These are phyloP conservation scores for Tachystola acroxantha DNA, from an alignment of 2,888 invertebrate species.

Conservation along the genomic window DNA sequence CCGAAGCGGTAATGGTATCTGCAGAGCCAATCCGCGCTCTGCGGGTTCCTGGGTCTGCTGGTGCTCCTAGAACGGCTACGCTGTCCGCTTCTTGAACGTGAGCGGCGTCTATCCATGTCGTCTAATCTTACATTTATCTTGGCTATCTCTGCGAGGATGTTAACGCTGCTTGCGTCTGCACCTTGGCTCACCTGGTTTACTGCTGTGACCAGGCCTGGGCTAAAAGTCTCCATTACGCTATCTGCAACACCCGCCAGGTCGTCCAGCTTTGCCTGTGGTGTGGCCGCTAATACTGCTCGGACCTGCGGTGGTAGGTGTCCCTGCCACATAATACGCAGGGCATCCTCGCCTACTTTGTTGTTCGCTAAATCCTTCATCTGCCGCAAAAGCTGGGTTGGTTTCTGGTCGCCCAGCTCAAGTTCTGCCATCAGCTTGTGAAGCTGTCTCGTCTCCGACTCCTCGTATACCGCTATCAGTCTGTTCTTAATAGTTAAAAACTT, in stretches of 20 bases:
- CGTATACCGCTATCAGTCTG: slow-evolving; percentile 5
- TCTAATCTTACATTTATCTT: neutral
- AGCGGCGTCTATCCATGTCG: neutral
- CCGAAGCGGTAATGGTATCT: slow-evolving; percentile 7
- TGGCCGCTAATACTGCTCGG: slow-evolving; percentile 8
- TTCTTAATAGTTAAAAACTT: slow-evolving; percentile 10
- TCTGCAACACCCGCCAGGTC: slow-evolving; percentile 11
- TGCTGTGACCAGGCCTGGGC: neutral
- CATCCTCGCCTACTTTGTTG: slow-evolving; percentile 9
- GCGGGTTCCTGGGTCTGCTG: neutral
- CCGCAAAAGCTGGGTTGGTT: slow-evolving; percentile 10
- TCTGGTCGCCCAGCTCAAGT: slow-evolving; percentile 14
- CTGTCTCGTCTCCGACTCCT: slow-evolving; percentile 1
- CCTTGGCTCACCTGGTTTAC: neutral
- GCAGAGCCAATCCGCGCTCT: slow-evolving; percentile 10
- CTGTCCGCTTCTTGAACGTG: neutral
- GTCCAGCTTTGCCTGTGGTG: slow-evolving; percentile 5
- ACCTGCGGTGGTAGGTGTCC: slow-evolving; percentile 12
- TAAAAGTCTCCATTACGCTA: slow-evolving; percentile 6
- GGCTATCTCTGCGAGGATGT: neutral
- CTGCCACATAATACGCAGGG: slow-evolving; percentile 12
- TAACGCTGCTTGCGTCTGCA: neutral
- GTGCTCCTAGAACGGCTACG: neutral
- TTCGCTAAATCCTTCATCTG: slow-evolving; percentile 11
- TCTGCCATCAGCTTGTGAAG: slow-evolving; percentile 6